Percentiles rank a stretch among this genome's conserved stretches.
phyloP scores from a whole-genome alignment of 2,797 vertebrate genomes.

The Apodemus agrarius region DNA sequence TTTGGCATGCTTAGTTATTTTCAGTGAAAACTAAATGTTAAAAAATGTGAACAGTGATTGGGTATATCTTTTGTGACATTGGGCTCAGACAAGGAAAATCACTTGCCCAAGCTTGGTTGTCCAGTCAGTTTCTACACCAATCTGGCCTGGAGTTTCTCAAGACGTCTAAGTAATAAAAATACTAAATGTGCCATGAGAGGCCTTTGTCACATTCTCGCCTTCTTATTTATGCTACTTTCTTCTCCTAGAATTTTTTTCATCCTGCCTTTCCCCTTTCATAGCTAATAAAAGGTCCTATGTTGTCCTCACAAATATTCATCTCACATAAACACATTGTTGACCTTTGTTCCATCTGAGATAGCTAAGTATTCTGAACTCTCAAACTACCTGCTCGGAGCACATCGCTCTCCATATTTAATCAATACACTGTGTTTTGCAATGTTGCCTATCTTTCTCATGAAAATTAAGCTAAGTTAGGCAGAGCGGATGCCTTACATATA shows the following conservation, averaged over 20 bases:
- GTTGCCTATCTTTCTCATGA: not conserved
- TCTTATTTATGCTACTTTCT: not conserved
- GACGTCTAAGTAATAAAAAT: not conserved
- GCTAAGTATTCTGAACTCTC: not conserved
- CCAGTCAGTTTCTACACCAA: not conserved
- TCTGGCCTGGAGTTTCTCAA: not conserved
- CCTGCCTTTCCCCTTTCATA: not conserved
- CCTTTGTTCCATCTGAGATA: not conserved
- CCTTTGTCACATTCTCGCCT: not conserved
- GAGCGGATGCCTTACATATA: not conserved
- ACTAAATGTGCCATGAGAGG: not conserved
- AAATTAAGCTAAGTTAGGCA: not conserved
- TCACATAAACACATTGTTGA: not conserved
- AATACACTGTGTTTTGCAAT: not conserved
- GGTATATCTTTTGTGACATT: not conserved
- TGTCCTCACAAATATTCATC: not conserved
- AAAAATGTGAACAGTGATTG: not conserved
- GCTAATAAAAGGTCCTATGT: not conserved
- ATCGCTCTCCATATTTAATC: not conserved
- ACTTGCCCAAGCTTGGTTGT: not conserved
- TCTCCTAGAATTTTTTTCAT: not conserved
- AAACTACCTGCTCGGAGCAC: not conserved
- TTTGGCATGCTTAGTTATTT: conserved; percentile 16
- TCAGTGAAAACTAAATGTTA: not conserved
- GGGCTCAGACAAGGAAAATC: not conserved